A percentile compares a stretch with the other conserved stretches of the same genome.
These are phyloP conservation scores for Drosophila obscura DNA, from an alignment of 1,140 invertebrate genomes.

Conservation along the genomic window DNA sequence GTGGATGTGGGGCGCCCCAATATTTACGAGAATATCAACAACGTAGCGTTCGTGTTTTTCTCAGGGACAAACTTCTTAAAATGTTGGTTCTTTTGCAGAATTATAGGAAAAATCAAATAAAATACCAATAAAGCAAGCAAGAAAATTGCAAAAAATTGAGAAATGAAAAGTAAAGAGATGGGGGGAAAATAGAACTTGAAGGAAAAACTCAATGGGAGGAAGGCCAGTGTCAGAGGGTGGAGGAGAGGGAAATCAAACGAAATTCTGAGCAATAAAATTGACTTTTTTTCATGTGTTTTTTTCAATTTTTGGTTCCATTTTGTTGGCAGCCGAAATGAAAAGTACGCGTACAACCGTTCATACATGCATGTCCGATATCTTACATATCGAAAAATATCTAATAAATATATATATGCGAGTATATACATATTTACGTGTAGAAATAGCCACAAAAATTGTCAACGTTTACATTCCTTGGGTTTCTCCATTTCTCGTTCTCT, in stretches of 20 bases:
- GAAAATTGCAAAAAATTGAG: constrained; percentile 55
- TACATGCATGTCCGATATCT: constrained; percentile 33
- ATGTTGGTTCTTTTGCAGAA: constrained; percentile 57
- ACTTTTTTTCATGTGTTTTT: constrained; percentile 33
- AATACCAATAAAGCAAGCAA: constrained; percentile 55
- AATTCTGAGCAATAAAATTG: constrained; percentile 66
- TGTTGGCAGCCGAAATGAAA: constrained; percentile 76
- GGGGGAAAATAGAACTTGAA: constrained; percentile 4
- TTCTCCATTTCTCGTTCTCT: constrained; percentile 37
- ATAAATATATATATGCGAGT: background rate
- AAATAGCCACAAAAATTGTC: constrained; percentile 52
- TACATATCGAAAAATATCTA: constrained; percentile 15
- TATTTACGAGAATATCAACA: constrained; percentile 69
- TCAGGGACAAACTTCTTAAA: constrained; percentile 76
- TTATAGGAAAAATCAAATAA: constrained; percentile 73
- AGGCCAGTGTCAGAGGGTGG: background rate
- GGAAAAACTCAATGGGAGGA: no score
- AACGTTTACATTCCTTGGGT: constrained; percentile 70
- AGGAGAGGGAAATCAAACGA: constrained; percentile 34
- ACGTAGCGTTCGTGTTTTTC: constrained; percentile 71
- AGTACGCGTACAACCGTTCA: constrained; percentile 31
- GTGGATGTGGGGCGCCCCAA: constrained; percentile 55
- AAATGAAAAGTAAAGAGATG: constrained; percentile 10
- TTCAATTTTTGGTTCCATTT: constrained; percentile 29
- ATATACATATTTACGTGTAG: background rate